Base-by-base conservation (phyloP, 2,113 vertebrate genomes). In the Ammodytes marinus region DNA sequence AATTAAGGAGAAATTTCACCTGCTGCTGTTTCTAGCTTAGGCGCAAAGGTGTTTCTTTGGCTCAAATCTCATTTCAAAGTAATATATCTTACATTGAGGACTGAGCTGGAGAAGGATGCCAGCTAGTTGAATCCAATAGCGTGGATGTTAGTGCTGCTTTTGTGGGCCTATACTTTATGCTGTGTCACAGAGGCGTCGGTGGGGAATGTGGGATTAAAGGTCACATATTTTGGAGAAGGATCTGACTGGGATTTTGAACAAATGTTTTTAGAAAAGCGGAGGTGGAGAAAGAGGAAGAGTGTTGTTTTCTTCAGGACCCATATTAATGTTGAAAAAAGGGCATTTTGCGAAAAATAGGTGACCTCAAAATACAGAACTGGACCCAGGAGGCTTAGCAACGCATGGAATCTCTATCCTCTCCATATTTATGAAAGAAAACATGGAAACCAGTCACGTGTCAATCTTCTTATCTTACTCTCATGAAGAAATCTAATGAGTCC, bases 31-130 rank as follows among this genome's bases (percentile, higher is more conserved):
- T 60, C 49, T 10, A 7, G 37, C 15, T 59, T 8, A 15, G 9
- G 1, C 63, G 59, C 74, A 66, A 57, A 65, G 55, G n/a, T 52
- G 35, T 27, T 63, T 45, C 27, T 39, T 66, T 69, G n/a, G 5
- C 64, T 76, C 55, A 69, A 47, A 6, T 42, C 66, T 72, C 43
- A 39, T 12, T 43, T 11, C 19, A 47, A n/a, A 13, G 15, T 54
- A 79, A 68, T 19, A 19, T 27, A 70, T 49, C 46, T 77, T 46
- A 17, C 45, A 53, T 71, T 84, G 47, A 69, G 39, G 8, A 40
- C 45, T 42, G 52, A 70, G 69, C 58, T 40, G 27, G 50, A 12
- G 69, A 45, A n/a, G 17, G 43, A 69, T 58, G 15, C 45, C 46
- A 52, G 27, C n/a, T 69, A 42, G 50, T 59, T 46, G 8, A 27